Evolutionary conservation across 2,113 vertebrate species (phyloP), one percentile per base, ranked within the genome.

Genomic region (Thymallus thymallus): DNA sequence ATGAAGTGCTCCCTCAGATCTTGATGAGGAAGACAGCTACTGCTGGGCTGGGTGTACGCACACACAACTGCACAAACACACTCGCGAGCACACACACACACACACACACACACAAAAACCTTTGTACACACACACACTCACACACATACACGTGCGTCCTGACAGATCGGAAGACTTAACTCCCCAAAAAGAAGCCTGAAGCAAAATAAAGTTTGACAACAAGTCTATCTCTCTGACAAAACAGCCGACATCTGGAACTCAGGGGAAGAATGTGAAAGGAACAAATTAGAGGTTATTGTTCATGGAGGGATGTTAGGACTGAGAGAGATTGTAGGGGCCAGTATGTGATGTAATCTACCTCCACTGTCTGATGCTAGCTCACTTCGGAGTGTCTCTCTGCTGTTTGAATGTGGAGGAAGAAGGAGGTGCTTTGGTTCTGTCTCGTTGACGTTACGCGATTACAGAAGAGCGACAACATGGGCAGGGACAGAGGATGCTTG

Each of bases 241-340:
- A 85, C 83, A 78, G 66, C 71, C 76, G 80, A 87, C 68, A 56
- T 84, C 80, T 58, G 6, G 62, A 89, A 86, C 82, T 78, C 74
- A 4, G 72, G 41, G 56, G 66, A 75, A 81, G 77, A 68, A 41
- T 76, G 66, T 68, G 65, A 79, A 77, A 63, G 20, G 46, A 78
- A 77, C 77, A 87, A 89, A 91, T 89, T 81, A 82, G 82, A 0
- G 48, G 73, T 24, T 80, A 87, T 90, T 90, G 89, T 92, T 88
- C 71, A 66, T 4, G 45, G 70, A 76, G 78, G 79, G 79, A 85
- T 87, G 88, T 86, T 90, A 85, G 73, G 74, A 24, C 48, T 16
- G 48, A 10, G 51, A 55, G 20, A 55, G 51, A 55, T 55, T 55
- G 51, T 20, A 41, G 51, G 18, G 79, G 82, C 88, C 87, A 72